Evolutionary conservation across 2,888 invertebrate genomes (phyloP), one percentile per base, ranked within the genome.

Genomic region (Cremastinae sp.): DNA sequence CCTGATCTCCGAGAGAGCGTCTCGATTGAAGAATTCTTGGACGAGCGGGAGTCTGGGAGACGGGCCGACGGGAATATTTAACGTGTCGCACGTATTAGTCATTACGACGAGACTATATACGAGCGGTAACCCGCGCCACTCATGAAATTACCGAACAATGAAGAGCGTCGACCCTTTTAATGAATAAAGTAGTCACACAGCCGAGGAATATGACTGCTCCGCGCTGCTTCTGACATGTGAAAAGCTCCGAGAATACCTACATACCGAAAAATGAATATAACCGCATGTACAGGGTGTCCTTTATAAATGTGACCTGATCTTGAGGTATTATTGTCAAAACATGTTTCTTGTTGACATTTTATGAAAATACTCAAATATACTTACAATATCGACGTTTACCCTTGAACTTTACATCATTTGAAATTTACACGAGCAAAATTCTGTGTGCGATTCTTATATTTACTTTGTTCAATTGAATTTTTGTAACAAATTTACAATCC

Each of bases 81-180:
- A 59, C n/a, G n/a, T 16, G 18, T 22, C 59, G 47, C 69, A 18
- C 22, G 59, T 69, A 69, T 69, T 69, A 59, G 68, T 51, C 58
- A 69, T 61, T 51, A 69, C 16, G 59, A 69, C 58, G 51, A 43
- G 28, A 41, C 39, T 35, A 39, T 18, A 41, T 8, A 41, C 9
- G 18, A 12, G 41, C 43, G 18, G 28, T 43, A 69, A 53, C 41
- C 69, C 58, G 28, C 28, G 28, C 28, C 16, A 49, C 49, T 68
- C 58, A 22, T 39, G 68, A 37, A 71, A 71, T 71, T 62, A 64
- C 62, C 72, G 72, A 64, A 64, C 64, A 72, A 72, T 72, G 72
- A 72, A 59, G 72, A 64, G 56, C 72, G 64, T 72, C 72, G 72
- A 64, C 72, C 64, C 49, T 72, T 64, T 64, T 64, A 64, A 72